phyloP scores from a whole-genome alignment of 1,140 invertebrate species.

The Penaeus vannamei region DNA sequence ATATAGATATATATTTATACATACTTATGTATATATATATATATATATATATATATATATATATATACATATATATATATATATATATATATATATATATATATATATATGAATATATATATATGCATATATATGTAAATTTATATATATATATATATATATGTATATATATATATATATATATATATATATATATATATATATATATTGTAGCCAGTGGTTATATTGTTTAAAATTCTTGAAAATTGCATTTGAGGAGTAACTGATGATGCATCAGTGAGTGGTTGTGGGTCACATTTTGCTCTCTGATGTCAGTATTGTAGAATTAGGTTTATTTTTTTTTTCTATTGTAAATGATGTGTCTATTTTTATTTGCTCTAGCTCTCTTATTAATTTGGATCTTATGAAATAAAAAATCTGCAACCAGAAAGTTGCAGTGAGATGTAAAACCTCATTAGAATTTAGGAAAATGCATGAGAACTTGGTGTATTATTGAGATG shows the following conservation, averaged over 20 bases:
- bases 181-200: constrained; percentile 37
- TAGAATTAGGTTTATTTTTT: background rate
- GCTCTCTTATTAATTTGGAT: too few relatives aligned
- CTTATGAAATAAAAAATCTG: too few relatives aligned
- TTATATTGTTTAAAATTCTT: background rate
- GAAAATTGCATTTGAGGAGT: constrained; percentile 3
- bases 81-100: constrained; percentile 34
- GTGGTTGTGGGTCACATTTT: background rate
- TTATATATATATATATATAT: background rate
- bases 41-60: constrained; percentile 22
- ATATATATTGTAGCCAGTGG: background rate
- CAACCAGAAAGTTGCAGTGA: too few relatives aligned
- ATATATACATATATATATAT: constrained; percentile 9
- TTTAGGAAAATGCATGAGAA: too few relatives aligned
- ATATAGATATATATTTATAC: constrained; percentile 28
- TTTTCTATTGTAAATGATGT: too few relatives aligned
- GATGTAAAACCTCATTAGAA: too few relatives aligned
- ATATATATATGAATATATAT: constrained; percentile 14
- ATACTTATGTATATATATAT: constrained; percentile 18
- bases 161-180: constrained; percentile 22
- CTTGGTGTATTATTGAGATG: too few relatives aligned
- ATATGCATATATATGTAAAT: background rate
- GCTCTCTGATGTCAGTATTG: background rate
- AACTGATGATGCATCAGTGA: background rate
- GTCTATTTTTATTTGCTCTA: too few relatives aligned